Percentiles rank a stretch among this genome's conserved stretches.
These are phyloP conservation scores for Zoanthus sociatus DNA, from an alignment of 92 coral and sea anemone genomes.

Conservation along the genomic window DNA sequence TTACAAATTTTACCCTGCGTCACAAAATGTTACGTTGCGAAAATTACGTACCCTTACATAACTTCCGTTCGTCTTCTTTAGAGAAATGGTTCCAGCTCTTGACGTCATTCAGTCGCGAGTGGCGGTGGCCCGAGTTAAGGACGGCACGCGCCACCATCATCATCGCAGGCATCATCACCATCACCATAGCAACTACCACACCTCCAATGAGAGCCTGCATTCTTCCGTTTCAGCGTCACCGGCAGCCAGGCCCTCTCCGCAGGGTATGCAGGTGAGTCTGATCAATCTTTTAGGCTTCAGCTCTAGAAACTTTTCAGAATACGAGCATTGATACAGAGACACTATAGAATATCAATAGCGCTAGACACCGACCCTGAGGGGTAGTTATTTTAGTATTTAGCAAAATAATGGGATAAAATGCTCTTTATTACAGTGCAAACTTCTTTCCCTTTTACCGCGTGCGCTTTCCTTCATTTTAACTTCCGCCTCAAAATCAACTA, in stretches of 20 bases:
- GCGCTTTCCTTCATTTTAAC: no score
- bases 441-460: no score
- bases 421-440: no score
- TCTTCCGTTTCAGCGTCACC: slow-evolving; percentile 86
- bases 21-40: background rate
- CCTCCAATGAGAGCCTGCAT: slow-evolving; percentile 81
- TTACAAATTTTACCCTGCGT: background rate
- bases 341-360: no score
- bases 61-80: background rate
- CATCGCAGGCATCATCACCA: slow-evolving; percentile 90
- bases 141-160: slow-evolving; percentile 68
- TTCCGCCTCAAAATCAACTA: no score
- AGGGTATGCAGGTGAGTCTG: slow-evolving; percentile 32
- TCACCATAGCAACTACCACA: slow-evolving; percentile 73
- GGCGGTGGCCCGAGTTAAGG: slow-evolving; percentile 84
- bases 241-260: slow-evolving; percentile 53
- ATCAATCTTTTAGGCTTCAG: no score
- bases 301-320: no score
- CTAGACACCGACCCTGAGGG: no score
- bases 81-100: slow-evolving; percentile 86
- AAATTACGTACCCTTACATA: background rate
- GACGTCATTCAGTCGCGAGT: slow-evolving; percentile 89
- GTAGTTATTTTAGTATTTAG: no score
- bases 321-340: no score
- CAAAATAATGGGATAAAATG: no score